Percentiles rank a stretch among this genome's conserved stretches.
These are phyloP conservation scores for Anthophora plumipes DNA, from an alignment of 2,888 invertebrate species.

Conservation along the genomic window DNA sequence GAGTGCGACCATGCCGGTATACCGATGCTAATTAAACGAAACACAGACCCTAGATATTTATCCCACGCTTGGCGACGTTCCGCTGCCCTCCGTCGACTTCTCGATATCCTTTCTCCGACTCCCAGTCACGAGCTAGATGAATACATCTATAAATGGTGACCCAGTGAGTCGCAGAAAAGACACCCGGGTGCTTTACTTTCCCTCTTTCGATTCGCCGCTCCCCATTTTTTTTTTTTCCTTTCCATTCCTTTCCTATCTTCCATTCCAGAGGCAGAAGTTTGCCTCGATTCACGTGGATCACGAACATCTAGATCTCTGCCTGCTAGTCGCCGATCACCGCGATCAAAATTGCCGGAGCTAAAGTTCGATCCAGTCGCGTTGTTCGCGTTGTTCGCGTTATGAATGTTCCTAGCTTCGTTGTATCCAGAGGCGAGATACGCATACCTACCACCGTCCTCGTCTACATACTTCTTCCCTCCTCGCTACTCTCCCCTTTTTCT, in stretches of 20 bases:
- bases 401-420: conserved; percentile 7
- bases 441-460: background rate
- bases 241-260: background rate
- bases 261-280: no score
- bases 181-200: conserved; percentile 10
- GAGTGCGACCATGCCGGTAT: conserved; percentile 68
- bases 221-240: no score
- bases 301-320: no score
- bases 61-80: conserved; percentile 73
- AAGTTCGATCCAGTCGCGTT: background rate
- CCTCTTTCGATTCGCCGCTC: background rate
- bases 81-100: conserved; percentile 52
- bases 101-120: conserved; percentile 50
- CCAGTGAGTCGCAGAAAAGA: conserved; percentile 32
- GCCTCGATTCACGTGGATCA: no score
- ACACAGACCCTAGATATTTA: conserved; percentile 76
- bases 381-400: background rate
- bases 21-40: conserved; percentile 78
- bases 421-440: conserved; percentile 18
- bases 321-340: no score
- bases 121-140: conserved; percentile 59
- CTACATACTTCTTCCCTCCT: background rate
- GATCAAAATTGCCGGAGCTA: no score
- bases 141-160: conserved; percentile 62
- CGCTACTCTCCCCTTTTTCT: conserved; percentile 20